A percentile compares a stretch with the other conserved stretches of the same genome.
These are phyloP conservation scores for Phthorimaea operculella DNA, from an alignment of 1,140 invertebrate species.

Conservation along the genomic window DNA sequence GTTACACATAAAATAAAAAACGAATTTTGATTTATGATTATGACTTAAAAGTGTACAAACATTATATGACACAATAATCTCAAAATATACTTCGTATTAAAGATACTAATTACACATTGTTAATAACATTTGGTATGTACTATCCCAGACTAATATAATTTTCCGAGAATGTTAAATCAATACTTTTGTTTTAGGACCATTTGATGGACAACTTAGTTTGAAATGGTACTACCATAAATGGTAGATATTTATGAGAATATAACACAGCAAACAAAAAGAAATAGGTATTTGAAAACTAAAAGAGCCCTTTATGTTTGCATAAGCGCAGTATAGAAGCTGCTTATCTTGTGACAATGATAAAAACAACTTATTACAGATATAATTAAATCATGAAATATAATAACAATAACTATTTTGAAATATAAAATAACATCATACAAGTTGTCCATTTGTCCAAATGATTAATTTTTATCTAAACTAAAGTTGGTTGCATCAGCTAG, in stretches of 20 bases:
- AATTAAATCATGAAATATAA: no score
- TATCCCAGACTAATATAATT: constrained; percentile 21
- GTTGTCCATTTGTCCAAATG: background rate
- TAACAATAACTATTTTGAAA: background rate
- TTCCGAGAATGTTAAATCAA: constrained; percentile 26
- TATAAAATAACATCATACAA: background rate
- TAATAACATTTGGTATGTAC: constrained; percentile 51
- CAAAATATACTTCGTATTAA: constrained; percentile 47
- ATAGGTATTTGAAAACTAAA: background rate
- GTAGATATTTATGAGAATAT: no score
- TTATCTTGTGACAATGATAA: no score
- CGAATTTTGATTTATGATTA: constrained; percentile 30
- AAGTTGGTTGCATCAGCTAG: constrained; percentile 10
- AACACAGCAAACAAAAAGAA: background rate
- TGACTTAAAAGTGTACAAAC: constrained; percentile 39
- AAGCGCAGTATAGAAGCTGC: no score
- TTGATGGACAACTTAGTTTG: constrained; percentile 17
- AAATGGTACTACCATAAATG: background rate
- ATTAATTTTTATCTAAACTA: constrained; percentile 7
- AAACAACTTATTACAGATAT: no score
- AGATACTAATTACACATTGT: constrained; percentile 36
- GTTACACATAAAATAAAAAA: constrained; percentile 54
- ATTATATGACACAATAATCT: constrained; percentile 51
- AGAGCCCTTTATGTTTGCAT: no score
- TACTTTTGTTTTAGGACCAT: constrained; percentile 27